Base-by-base conservation (phyloP, 2,113 vertebrate genomes). In the Cebidichthys violaceus region DNA sequence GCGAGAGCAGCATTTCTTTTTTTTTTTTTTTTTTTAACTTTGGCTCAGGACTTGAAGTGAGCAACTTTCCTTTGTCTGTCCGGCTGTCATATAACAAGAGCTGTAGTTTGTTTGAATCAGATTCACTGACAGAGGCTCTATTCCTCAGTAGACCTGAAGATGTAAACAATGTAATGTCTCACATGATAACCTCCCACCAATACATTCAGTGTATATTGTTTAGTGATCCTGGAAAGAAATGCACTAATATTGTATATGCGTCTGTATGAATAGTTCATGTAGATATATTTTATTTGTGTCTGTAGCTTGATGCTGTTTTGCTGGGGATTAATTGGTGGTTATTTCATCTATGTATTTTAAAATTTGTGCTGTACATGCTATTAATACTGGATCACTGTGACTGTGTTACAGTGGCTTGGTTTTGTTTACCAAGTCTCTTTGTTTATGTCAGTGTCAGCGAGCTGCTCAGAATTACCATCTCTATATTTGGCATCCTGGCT, bases 401-500 rank as follows among this genome's bases (percentile, higher is more conserved):
- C 81, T 84, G 70, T 86, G 81, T 76, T 60, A 41, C 45, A 68
- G 75, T 52, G 52, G 31, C 62, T 67, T 39, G 79, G 85, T 83
- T 81, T 86, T 33, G 31, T 24, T 88, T 86, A 81, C 86, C 77
- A 9, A 72, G 70, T 50, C 37, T 66, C 55, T 70, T 59, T 82
- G 81, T 73, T 82, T 88, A 41, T 72, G 45, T 57, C 55, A 52
- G 71, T 79, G 77, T 72, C 79, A 60, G 72, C 3, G 9, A 57
- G 70, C 50, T 66, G 47, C 43, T 88, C 80, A 39, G 37, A 78
- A 57, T 24, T 47, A 67, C 66, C 18, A 54, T 74, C 59, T 24
- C 69, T 57, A 60, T 76, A 27, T 35, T 27, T 33, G 47, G 37
- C 31, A 45, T 52, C 41, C 47, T 29, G 41, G 9, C 61, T 18